Evolutionary conservation across 2,113 vertebrate genomes (phyloP).

Genomic region (Condylura cristata): DNA sequence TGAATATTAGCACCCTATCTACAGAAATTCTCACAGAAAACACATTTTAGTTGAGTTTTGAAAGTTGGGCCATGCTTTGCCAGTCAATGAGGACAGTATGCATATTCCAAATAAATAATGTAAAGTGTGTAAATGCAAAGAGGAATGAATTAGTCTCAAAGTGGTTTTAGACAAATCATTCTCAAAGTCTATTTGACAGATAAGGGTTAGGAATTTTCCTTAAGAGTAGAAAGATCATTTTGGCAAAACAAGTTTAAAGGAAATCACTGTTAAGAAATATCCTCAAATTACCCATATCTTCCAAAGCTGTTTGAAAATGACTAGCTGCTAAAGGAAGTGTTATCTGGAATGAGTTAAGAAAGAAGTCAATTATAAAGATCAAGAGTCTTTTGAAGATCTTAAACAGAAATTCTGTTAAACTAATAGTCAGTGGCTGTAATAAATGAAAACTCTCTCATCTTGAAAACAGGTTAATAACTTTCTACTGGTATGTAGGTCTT

Average conservation of each 20-base stretch:
- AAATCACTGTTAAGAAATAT: background rate
- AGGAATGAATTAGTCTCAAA: background rate
- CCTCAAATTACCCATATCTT: background rate
- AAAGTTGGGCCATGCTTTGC: background rate
- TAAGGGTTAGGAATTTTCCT: background rate
- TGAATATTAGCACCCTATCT: background rate
- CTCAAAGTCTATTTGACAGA: background rate
- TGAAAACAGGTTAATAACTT: background rate
- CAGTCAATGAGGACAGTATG: background rate
- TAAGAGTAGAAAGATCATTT: background rate
- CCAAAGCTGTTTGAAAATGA: conserved; percentile 28
- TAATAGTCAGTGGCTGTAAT: conserved; percentile 34
- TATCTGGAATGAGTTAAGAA: conserved; percentile 45
- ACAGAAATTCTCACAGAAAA: background rate
- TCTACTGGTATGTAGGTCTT: conserved; percentile 43
- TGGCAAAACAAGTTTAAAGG: background rate
- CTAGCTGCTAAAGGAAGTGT: background rate
- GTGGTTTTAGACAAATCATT: background rate
- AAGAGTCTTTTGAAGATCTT: conserved; percentile 39
- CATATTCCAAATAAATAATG: background rate
- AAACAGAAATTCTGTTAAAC: conserved; percentile 56
- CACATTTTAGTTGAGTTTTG: background rate
- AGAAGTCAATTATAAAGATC: conserved; percentile 30
- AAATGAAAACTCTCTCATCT: conserved; percentile 50
- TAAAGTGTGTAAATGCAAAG: background rate